phyloP scores from a whole-genome alignment of 2,113 vertebrate species.

The Macrotis lagotis region DNA sequence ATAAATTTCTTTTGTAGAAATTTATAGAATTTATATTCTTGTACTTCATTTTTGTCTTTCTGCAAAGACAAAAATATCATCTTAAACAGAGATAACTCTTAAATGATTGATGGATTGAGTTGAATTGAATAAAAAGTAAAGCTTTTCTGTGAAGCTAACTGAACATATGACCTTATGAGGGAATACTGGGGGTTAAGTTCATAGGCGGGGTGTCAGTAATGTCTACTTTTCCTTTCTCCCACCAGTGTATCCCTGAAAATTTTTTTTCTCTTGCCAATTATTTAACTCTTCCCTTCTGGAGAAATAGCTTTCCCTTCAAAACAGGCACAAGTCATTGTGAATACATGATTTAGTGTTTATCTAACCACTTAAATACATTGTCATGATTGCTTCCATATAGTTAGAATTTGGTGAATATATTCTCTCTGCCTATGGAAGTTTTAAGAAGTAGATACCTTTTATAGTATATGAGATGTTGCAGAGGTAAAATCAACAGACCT shows the following conservation, averaged over 20 bases:
- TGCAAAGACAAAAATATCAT: background rate
- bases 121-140: too few species aligned
- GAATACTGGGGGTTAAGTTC: background rate
- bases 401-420: background rate
- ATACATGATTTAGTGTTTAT: background rate
- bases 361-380: background rate
- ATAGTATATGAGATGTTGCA: background rate
- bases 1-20: too few species aligned
- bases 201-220: background rate
- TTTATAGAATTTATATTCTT: background rate
- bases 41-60: background rate
- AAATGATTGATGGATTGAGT: too few species aligned
- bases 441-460: background rate
- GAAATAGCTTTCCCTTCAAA: background rate
- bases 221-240: background rate
- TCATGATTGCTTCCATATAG: background rate
- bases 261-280: background rate
- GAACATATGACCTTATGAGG: background rate
- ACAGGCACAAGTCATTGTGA: background rate
- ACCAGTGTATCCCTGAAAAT: background rate
- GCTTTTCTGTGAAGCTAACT: background rate
- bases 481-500: background rate
- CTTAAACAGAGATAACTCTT: background rate
- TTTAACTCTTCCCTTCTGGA: background rate
- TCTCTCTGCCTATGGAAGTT: background rate